phyloP scores from a whole-genome alignment of 2,113 vertebrate species.

The Genyomyrus donnyi region DNA sequence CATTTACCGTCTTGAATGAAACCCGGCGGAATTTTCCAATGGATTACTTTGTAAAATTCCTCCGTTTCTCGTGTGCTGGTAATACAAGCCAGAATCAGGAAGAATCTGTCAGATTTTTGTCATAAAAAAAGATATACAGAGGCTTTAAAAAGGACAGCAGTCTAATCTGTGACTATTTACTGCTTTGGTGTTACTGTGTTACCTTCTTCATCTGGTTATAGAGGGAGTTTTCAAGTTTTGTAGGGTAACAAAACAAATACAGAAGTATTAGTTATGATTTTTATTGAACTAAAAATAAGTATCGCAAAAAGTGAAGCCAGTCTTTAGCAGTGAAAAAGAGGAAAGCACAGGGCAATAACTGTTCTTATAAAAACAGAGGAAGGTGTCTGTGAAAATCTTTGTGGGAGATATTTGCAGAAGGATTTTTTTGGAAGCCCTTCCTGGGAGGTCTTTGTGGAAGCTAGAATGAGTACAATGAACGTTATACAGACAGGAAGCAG shows the following conservation, averaged over 20 bases:
- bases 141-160: neutral
- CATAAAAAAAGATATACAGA: neutral
- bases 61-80: neutral
- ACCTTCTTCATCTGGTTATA: neutral
- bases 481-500: neutral
- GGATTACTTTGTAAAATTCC: neutral
- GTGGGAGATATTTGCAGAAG: neutral
- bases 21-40: constrained; percentile 37
- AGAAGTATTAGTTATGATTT: neutral
- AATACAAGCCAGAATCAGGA: neutral
- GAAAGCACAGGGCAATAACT: neutral
- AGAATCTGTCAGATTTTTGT: neutral
- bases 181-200: neutral
- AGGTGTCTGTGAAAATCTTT: neutral
- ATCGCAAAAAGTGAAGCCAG: neutral
- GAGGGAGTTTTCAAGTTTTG: neutral
- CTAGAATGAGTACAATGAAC: neutral
- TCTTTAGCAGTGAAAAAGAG: neutral
- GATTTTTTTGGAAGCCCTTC: neutral
- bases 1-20: constrained; percentile 46
- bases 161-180: neutral
- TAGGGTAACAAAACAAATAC: neutral
- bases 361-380: neutral
- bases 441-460: neutral
- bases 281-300: neutral